Base-by-base conservation (phyloP, 2,113 vertebrate species). In the Gymnobelideus leadbeateri region DNA sequence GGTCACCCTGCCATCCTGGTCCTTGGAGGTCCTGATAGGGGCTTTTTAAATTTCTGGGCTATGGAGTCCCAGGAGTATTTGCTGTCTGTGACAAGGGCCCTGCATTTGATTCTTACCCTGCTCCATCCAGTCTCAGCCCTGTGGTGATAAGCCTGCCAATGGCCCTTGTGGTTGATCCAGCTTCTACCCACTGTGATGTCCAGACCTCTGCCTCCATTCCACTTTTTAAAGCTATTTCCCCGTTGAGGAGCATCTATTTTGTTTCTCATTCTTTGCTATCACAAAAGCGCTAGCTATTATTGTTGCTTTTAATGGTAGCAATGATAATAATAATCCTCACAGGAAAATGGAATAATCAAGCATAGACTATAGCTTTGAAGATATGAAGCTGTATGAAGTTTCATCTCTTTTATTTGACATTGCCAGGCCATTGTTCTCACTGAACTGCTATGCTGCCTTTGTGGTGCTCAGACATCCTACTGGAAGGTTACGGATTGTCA, bases 321-420 rank as follows among this genome's bases (percentile, higher is more conserved):
- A 43, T 8, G 21, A 68, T 12, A 37, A 84, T 23, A 43, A 84
- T 43, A 8, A 46, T 95, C 11, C 51, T 49, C 53, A 14, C 0
- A 92, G 31, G 11, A 92, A 84, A 94, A 91, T 91, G 91, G 25
- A 51, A 5, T 90, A 90, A 90, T 90, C 24, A 95, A 94, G 8
- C 84, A 26, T 52, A 89, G 12, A 0, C 49, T 52, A 90, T 90
- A 53, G 21, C 24, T 96, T 89, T 93, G 90, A 92, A 89, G 89
- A 49, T 84, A 52, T 2, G 90, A 90, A 93, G 89, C 46, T n/a
- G 16, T 26, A 46, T 16, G n/a, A 57, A 90, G 9, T 3, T 92
- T 49, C 4, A 46, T 93, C 84, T 92, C 37, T 77, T 53, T 37
- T 61, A 4, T 51, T 12, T 24, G 21, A 51, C 90, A 90, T 25